Evolutionary conservation across 1,140 invertebrate genomes (phyloP).

Genomic region (Drosophila orosa): DNA sequence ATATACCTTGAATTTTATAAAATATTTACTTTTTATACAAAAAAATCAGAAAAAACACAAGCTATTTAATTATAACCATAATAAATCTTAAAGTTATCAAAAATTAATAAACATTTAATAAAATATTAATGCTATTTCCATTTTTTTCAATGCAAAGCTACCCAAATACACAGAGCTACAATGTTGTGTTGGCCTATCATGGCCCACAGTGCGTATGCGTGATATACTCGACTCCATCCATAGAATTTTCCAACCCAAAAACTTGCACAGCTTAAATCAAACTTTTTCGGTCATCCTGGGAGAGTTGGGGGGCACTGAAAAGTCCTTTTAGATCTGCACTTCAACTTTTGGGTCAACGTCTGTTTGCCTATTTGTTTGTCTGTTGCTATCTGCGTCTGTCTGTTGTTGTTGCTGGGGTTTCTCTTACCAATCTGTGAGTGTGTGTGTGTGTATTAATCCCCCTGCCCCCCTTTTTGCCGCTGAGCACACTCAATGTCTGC

Average conservation of each 20-base stretch:
- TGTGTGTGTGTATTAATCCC: neutral
- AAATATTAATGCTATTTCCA: too few species aligned
- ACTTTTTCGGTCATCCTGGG: slow-evolving; percentile 49
- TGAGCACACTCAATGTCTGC: slow-evolving; percentile 66
- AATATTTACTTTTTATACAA: neutral
- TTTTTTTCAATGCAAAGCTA: neutral
- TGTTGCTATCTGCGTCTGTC: slow-evolving; percentile 70
- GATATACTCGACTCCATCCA: slow-evolving; percentile 63
- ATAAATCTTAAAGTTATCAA: neutral
- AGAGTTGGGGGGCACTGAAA: slow-evolving; percentile 7
- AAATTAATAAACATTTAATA: neutral
- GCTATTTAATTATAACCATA: too few species aligned
- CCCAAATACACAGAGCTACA: slow-evolving; percentile 15
- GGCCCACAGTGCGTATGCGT: slow-evolving; percentile 75
- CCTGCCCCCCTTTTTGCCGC: neutral
- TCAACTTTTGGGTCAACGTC: slow-evolving; percentile 81
- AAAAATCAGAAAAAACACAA: neutral
- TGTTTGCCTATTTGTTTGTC: slow-evolving; percentile 80
- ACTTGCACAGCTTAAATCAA: slow-evolving; percentile 79
- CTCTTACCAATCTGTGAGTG: slow-evolving; percentile 30
- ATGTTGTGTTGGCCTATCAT: slow-evolving; percentile 52
- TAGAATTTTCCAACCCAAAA: slow-evolving; percentile 56
- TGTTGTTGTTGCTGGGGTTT: slow-evolving; percentile 25
- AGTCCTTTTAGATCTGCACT: slow-evolving; percentile 76
- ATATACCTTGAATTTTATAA: neutral